Evolutionary conservation across 2,113 vertebrate species (phyloP).

Genomic region (Thinocorus orbignyianus): DNA sequence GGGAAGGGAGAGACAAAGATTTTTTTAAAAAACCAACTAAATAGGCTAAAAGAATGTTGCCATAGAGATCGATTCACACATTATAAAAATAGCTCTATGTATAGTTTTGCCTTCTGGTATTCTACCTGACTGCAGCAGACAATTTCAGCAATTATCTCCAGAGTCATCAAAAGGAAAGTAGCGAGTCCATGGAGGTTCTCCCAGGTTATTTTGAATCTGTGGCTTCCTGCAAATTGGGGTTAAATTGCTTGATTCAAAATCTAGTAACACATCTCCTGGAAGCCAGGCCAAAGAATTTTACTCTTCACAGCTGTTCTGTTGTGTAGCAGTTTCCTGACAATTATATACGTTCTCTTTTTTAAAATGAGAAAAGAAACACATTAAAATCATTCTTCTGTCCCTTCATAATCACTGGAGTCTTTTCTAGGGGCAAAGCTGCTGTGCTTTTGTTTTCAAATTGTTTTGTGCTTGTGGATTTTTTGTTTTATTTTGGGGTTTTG

Average conservation of each 20-base stretch:
- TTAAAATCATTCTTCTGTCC: not conserved
- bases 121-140: not conserved
- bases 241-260: not conserved
- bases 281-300: not conserved
- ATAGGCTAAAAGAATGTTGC: slow-evolving; percentile 31
- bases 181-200: not conserved
- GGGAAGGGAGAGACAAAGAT: not conserved
- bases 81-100: not conserved
- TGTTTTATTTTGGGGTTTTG: not conserved
- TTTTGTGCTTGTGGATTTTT: not conserved
- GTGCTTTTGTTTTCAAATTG: not conserved
- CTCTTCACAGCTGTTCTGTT: not conserved
- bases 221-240: not conserved
- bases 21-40: not conserved
- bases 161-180: not conserved
- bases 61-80: not conserved
- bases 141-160: not conserved
- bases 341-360: not conserved
- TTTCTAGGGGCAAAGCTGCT: not conserved
- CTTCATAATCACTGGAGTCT: not conserved
- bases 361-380: not conserved
- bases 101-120: not conserved
- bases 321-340: not conserved
- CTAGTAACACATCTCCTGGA: not conserved
- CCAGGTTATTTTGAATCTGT: not conserved